Evolutionary conservation across 2,797 vertebrate genomes (phyloP), one percentile per base, ranked within the genome.

Genomic region (Ficedula albicollis): DNA sequence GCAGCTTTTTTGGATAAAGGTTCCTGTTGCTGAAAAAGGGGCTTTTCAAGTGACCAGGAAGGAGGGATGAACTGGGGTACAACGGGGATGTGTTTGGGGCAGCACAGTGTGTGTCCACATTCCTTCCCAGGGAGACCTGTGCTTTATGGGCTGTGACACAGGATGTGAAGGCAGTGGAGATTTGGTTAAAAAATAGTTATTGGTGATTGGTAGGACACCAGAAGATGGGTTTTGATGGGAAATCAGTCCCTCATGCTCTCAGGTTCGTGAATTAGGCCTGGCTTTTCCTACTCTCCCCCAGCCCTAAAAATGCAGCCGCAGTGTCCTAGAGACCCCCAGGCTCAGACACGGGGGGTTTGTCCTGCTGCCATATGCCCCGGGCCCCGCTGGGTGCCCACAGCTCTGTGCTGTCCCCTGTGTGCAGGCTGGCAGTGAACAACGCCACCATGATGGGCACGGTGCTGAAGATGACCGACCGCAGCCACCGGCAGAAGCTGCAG

Each of bases 401-500:
- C n/a, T 12, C 3, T 1, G 1, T 19, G 22, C 13, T 7, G 49
- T 6, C 13, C 46, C 54, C 7, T n/a, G n/a, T 15, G 6, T 60
- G 78, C 98, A 99, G 99, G 95, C 96, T 99, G 30, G 99, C 99
- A 3, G 97, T 99, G 72, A 99, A 99, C 98, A 99, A 99, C 3
- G 97, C 96, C 55, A 99, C 99, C 62, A 98, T 99, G 98, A 99
- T 99, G 12, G 97, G 98, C 23, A 98, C 98, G 0, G 98, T 99
- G 49, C 98, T 99, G 95, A 99, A 99, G 91, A 99, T 99, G 97
- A 98, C 99, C 54, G 99, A 99, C 94, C 98, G 99, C 59, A 99
- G 99, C 98, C 99, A 99, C 75, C 96, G 99, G 82, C 99, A 99
- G 97, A 99, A 99, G 97, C 97, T 99, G 93, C 99, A 99, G 96